Evolutionary conservation across 1,140 invertebrate genomes (phyloP).

Genomic region (Drosophila equinoxialis): DNA sequence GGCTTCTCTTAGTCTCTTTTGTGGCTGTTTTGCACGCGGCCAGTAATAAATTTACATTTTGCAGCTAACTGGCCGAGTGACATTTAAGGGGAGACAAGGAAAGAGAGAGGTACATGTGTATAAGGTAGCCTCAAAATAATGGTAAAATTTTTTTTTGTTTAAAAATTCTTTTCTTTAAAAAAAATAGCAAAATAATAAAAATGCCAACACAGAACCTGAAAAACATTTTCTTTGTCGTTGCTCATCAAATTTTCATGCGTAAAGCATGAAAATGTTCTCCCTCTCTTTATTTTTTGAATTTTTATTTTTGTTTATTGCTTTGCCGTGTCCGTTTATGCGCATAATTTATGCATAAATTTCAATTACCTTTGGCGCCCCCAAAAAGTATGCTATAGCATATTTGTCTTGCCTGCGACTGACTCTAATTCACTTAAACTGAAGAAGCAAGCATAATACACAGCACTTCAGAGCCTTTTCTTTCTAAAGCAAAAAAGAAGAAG

Average conservation of each 20-base stretch:
- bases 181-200: constrained; percentile 71
- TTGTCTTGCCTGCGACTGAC: constrained; percentile 35
- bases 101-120: neutral
- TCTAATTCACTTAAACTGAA: constrained; percentile 62
- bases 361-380: constrained; percentile 59
- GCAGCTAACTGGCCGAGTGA: neutral
- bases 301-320: constrained; percentile 75
- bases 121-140: no score
- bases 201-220: constrained; percentile 21
- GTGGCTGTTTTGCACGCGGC: constrained; percentile 27
- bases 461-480: neutral
- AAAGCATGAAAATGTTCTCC: constrained; percentile 36
- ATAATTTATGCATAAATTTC: constrained; percentile 81
- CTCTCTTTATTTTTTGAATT: constrained; percentile 45
- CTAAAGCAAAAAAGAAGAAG: no score
- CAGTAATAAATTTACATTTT: constrained; percentile 58
- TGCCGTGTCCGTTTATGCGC: constrained; percentile 75
- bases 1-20: constrained; percentile 20
- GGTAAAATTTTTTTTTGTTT: neutral
- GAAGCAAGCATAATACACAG: constrained; percentile 12
- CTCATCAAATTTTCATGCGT: constrained; percentile 73
- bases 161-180: constrained; percentile 40
- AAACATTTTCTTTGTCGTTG: constrained; percentile 18
- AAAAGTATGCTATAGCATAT: constrained; percentile 51
- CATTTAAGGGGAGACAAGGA: neutral